Evolutionary conservation across 2,113 vertebrate genomes (phyloP), one percentile per base, ranked within the genome.

Genomic region (Solea senegalensis): DNA sequence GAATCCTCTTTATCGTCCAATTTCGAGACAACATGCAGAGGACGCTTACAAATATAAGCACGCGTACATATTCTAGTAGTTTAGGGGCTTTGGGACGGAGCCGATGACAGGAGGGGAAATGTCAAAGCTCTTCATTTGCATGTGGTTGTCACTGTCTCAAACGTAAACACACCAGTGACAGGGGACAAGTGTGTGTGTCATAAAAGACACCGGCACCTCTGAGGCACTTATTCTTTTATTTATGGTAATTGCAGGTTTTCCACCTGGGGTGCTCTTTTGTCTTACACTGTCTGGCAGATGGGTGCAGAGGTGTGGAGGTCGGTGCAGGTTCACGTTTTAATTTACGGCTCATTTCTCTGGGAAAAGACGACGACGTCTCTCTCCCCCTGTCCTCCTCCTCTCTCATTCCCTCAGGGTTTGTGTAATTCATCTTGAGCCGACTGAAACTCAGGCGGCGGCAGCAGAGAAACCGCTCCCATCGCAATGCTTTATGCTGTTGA

Each of bases 271-370:
- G 9, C 51, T 60, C 21, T 74, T 84, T 84, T 78, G 62, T 88
- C 53, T 81, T 54, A 14, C 64, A 59, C 64, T 41, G 28, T 70
- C 69, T 77, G 69, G 50, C 69, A 56, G 72, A 59, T 67, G 60
- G 60, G 50, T 78, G 65, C 85, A 73, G 68, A 63, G 82, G 69
- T 79, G 34, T 49, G 43, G 28, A 72, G 76, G 71, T 85, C 74
- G 57, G 58, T 39, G 10, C 13, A 43, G 76, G 65, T 81, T 84
- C 57, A 65, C 68, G 45, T 67, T 74, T 21, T 86, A 85, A 90
- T 92, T 86, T 88, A 81, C 84, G 84, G 60, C 65, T 79, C 34
- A 27, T 77, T 76, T 81, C 49, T 71, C 50, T 55, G 60, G 64
- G 41, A 51, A 73, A 69, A 67, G 52, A 10, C 44, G 46, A 13